Conservation (phyloP, 2,888 invertebrate genomes). For the Clitarchus hookeri region DNA sequence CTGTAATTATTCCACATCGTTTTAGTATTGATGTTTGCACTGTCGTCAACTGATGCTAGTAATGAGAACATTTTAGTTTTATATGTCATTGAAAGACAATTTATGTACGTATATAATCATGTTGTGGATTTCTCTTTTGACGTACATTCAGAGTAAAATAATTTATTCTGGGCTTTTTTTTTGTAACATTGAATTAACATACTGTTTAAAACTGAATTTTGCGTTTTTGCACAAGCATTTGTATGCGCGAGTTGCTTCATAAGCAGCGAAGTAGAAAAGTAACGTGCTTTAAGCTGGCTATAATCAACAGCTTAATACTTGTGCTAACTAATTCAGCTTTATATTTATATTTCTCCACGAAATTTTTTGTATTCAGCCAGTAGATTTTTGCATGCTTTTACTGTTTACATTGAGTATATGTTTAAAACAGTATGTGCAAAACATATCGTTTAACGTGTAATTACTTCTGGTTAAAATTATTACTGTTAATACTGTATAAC, state of each 20-base stretch:
- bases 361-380: not conserved
- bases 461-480: not conserved
- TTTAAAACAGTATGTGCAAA: not conserved
- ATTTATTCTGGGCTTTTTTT: too few relatives aligned
- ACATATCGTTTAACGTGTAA: not conserved
- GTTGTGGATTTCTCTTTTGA: too few relatives aligned
- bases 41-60: too few relatives aligned
- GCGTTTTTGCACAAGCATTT: not conserved
- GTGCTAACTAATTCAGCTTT: not conserved
- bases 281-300: not conserved
- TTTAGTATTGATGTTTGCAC: too few relatives aligned
- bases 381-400: constrained; percentile 2
- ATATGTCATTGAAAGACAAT: too few relatives aligned
- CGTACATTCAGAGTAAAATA: too few relatives aligned
- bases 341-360: not conserved
- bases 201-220: not conserved
- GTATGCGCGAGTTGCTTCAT: not conserved
- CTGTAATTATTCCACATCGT: too few relatives aligned
- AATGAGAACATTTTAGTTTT: too few relatives aligned
- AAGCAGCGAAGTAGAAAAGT: not conserved
- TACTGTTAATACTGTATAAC: not conserved
- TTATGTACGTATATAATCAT: too few relatives aligned
- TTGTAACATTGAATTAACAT: too few relatives aligned
- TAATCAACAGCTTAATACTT: not conserved
- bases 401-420: not conserved